These are phyloP conservation scores for Sula dactylatra DNA, from an alignment of 2,113 vertebrate genomes.

Conservation along the genomic window DNA sequence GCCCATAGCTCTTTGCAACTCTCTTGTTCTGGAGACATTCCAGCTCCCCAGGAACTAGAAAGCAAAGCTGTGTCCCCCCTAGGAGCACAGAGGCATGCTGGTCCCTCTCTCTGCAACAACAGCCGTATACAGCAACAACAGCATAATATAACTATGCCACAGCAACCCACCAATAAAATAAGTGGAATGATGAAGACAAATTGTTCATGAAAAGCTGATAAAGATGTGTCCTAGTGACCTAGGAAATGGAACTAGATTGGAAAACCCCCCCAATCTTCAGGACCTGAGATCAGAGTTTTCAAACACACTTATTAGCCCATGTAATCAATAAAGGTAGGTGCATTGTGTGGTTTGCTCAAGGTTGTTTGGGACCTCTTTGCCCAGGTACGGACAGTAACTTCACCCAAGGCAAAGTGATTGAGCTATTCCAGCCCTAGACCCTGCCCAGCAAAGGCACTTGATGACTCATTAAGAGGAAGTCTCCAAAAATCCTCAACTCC, in stretches of 20 bases:
- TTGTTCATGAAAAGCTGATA: background rate
- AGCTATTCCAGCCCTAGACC: background rate
- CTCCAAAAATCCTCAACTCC: background rate
- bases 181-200: background rate
- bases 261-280: background rate
- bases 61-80: background rate
- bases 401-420: background rate
- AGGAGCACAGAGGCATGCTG: background rate
- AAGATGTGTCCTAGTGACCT: background rate
- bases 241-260: background rate
- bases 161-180: background rate
- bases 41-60: background rate
- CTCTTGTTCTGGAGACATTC: background rate
- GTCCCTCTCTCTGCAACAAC: background rate
- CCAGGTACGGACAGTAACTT: background rate
- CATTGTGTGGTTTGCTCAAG: background rate
- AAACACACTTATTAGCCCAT: background rate
- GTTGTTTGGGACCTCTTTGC: background rate
- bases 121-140: background rate
- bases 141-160: background rate
- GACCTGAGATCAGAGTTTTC: background rate
- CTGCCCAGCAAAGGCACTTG: background rate
- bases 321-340: background rate
- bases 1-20: background rate
- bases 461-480: background rate